Conservation (phyloP, 1,140 invertebrate genomes). For the Sinella curviseta region DNA sequence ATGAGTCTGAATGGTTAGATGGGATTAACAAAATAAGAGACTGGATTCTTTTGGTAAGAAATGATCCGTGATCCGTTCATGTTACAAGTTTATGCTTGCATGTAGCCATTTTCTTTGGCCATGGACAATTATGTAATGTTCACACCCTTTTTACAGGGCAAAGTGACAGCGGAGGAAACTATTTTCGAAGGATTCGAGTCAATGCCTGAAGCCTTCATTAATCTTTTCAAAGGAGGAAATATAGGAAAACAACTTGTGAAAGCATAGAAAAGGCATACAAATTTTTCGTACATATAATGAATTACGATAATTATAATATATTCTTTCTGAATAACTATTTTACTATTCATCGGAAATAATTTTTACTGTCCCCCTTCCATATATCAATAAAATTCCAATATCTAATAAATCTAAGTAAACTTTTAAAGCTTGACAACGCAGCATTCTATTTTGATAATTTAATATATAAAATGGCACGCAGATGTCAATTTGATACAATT, state of each 20-base stretch:
- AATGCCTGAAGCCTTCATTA: slow-evolving; percentile 63
- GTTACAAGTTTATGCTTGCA: background rate
- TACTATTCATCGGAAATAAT: background rate
- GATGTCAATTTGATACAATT: too few species aligned
- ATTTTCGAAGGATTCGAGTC: slow-evolving; percentile 66
- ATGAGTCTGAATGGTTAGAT: slow-evolving; percentile 6
- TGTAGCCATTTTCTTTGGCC: background rate
- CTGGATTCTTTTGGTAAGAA: slow-evolving; percentile 16
- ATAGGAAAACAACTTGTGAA: slow-evolving; percentile 66
- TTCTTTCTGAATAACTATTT: background rate
- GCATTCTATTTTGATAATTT: too few species aligned
- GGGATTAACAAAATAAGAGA: slow-evolving; percentile 13
- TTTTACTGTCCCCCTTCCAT: too few species aligned
- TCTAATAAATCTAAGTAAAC: too few species aligned
- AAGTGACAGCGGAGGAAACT: slow-evolving; percentile 64
- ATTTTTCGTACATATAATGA: background rate
- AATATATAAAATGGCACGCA: too few species aligned
- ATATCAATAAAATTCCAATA: too few species aligned
- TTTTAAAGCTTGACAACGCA: too few species aligned
- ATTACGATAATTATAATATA: background rate
- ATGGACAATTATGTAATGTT: background rate
- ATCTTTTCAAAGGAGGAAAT: slow-evolving; percentile 64
- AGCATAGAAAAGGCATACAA: slow-evolving; percentile 23
- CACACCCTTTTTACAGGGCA: slow-evolving; percentile 55
- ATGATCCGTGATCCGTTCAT: background rate